phyloP scores from a whole-genome alignment of 1,140 invertebrate genomes.

The Cotesia typhae region DNA sequence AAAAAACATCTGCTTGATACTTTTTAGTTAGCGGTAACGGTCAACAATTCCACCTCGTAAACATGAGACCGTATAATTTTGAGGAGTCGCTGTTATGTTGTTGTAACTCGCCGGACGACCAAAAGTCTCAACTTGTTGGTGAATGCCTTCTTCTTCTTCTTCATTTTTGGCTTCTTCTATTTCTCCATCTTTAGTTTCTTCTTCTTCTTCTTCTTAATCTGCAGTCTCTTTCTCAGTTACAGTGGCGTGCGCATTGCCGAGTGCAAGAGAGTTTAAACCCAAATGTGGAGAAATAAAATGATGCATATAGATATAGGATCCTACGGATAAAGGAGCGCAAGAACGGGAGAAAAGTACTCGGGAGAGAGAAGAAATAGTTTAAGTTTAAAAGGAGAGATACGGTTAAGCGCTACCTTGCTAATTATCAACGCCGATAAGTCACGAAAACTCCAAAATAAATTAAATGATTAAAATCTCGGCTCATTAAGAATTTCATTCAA shows the following conservation, averaged over 20 bases:
- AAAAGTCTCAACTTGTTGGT: constrained; percentile 18
- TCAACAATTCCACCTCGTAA: constrained; percentile 42
- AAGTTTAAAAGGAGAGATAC: constrained; percentile 30
- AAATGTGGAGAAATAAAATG: constrained; percentile 14
- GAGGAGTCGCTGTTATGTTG: constrained; percentile 21
- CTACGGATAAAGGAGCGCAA: not conserved
- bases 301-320: not conserved
- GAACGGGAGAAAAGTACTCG: not conserved
- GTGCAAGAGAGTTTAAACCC: not conserved
- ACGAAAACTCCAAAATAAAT: constrained; percentile 36
- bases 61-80: constrained; percentile 43
- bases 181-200: not conserved
- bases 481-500: constrained; percentile 35
- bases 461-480: constrained; percentile 33
- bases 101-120: not conserved
- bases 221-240: constrained; percentile 4
- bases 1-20: constrained; percentile 27
- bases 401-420: constrained; percentile 30
- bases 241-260: not conserved
- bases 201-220: constrained; percentile 6
- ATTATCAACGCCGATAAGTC: constrained; percentile 37
- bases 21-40: constrained; percentile 39
- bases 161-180: not conserved
- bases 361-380: not conserved
- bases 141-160: constrained; percentile 10